Evolutionary conservation across 2,113 vertebrate species (phyloP), one percentile per base, ranked within the genome.

Genomic region (Engystomops pustulosus): DNA sequence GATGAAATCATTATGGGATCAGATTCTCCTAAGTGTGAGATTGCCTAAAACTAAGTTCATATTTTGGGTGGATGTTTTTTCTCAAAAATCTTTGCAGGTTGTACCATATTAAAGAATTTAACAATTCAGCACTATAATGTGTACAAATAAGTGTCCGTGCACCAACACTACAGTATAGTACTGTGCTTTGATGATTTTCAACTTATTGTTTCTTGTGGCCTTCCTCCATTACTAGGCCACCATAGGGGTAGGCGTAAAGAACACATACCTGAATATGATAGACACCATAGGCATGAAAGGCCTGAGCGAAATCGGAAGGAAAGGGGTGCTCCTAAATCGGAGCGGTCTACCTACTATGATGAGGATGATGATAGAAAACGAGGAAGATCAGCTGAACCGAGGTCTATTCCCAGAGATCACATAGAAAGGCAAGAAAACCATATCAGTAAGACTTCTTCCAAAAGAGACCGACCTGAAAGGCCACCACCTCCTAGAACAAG

Each of bases 161-260:
- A 15, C 3, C 12, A 15, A 30, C 58, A 30, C 25, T 62, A 30
- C 32, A 8, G 27, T 27, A 74, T 15, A 44, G 25, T 49, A 30
- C 27, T 30, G 71, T 51, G 23, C 5, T 14, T 9, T 45, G 9
- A 17, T 82, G 71, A 53, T 44, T 72, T 45, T 38, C 20, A 74
- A 20, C 27, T 82, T 18, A 49, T 85, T 86, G 79, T 3, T 85
- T 81, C 92, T 92, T 94, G 86, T 92, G 84, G 88, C 83, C 11
- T 78, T 80, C 53, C 12, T 86, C 80, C 36, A 6, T 85, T 81
- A 88, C 89, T 90, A 91, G 96, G 95, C 86, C 91, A 88, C 71
- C 86, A 87, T 84, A 87, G 89, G 90, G 90, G 90, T 86, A 95
- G 91, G 58, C 90, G 88, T 79, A 85, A 91, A 86, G 91, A 91